Conservation (phyloP, 2,113 vertebrate species). For the Cepphus grylle region DNA sequence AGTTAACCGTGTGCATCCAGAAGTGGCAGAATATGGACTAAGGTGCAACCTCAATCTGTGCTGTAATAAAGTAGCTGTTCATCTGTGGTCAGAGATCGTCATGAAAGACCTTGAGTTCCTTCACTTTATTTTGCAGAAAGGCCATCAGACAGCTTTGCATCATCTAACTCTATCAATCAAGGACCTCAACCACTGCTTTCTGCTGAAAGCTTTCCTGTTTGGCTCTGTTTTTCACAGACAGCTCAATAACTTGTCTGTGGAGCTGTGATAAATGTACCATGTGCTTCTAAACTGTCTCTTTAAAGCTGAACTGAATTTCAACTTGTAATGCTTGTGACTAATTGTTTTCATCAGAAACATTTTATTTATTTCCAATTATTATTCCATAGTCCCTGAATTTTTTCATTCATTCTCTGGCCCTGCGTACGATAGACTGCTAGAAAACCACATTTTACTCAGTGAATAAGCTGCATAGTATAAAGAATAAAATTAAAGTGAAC, state of each 20-base stretch:
- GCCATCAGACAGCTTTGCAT: slow-evolving; percentile 76
- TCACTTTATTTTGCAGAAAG: slow-evolving; percentile 76
- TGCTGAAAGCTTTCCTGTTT: slow-evolving; percentile 82
- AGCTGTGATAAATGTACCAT: slow-evolving; percentile 75
- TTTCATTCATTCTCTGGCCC: background rate
- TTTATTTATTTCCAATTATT: slow-evolving; percentile 64
- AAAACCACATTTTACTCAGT: background rate
- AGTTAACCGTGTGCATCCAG: slow-evolving; percentile 61
- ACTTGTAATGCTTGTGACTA: slow-evolving; percentile 60
- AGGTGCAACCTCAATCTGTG: slow-evolving; percentile 68
- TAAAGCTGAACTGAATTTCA: slow-evolving; percentile 72
- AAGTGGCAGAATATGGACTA: slow-evolving; percentile 64
- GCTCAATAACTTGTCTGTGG: slow-evolving; percentile 84
- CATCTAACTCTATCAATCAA: slow-evolving; percentile 82
- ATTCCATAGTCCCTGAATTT: slow-evolving; percentile 1
- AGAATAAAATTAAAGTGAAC: slow-evolving; percentile 15
- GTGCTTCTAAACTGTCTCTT: slow-evolving; percentile 74
- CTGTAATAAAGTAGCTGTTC: slow-evolving; percentile 80
- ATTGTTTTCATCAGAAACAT: slow-evolving; percentile 59
- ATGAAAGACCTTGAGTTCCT: slow-evolving; percentile 78
- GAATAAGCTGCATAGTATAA: background rate
- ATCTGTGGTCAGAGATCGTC: slow-evolving; percentile 78
- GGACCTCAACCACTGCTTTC: slow-evolving; percentile 68
- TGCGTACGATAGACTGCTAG: background rate
- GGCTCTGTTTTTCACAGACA: slow-evolving; percentile 80